Conservation (phyloP, 2,113 vertebrate genomes). For the Poeciliopsis occidentalis region DNA sequence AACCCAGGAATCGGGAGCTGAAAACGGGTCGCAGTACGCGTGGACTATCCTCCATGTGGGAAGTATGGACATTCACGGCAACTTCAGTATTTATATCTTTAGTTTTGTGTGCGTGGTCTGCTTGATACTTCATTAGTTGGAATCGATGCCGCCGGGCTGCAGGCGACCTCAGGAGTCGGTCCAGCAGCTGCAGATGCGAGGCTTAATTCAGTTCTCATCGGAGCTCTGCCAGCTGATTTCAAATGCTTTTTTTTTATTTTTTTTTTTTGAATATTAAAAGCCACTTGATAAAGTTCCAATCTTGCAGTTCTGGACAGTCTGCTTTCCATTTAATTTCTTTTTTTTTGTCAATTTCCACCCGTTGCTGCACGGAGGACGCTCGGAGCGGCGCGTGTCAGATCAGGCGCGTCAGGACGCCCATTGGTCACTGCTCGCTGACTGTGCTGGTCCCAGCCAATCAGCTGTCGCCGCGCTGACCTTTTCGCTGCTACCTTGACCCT, state of each 20-base stretch:
- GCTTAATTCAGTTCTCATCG: slow-evolving; percentile 28
- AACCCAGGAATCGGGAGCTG: slow-evolving; percentile 13
- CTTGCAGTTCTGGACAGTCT: slow-evolving; percentile 48
- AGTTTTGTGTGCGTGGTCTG: slow-evolving; percentile 24
- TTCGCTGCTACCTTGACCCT: slow-evolving; percentile 72
- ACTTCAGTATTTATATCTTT: slow-evolving; percentile 18
- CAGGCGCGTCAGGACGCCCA: slow-evolving; percentile 77
- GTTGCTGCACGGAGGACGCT: slow-evolving; percentile 53
- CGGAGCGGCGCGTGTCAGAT: slow-evolving; percentile 72
- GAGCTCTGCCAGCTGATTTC: slow-evolving; percentile 19
- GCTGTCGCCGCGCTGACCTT: slow-evolving; percentile 77
- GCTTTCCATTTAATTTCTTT: slow-evolving; percentile 49
- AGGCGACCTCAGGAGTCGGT: slow-evolving; percentile 46
- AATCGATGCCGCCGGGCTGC: slow-evolving; percentile 48
- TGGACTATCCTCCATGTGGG: slow-evolving; percentile 6
- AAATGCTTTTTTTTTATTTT: neutral
- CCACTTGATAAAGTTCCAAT: slow-evolving; percentile 37
- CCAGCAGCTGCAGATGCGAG: slow-evolving; percentile 46
- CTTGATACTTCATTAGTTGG: slow-evolving; percentile 53
- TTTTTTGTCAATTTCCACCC: slow-evolving; percentile 15
- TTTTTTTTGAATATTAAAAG: slow-evolving; percentile 24
- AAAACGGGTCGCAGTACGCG: slow-evolving; percentile 4
- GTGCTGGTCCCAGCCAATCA: slow-evolving; percentile 66
- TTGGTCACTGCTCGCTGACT: slow-evolving; percentile 67
- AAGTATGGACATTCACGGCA: slow-evolving; percentile 11